Evolutionary conservation across 2,888 invertebrate genomes (phyloP), one percentile per base, ranked within the genome.

Genomic region (Drosophila algonquin): DNA sequence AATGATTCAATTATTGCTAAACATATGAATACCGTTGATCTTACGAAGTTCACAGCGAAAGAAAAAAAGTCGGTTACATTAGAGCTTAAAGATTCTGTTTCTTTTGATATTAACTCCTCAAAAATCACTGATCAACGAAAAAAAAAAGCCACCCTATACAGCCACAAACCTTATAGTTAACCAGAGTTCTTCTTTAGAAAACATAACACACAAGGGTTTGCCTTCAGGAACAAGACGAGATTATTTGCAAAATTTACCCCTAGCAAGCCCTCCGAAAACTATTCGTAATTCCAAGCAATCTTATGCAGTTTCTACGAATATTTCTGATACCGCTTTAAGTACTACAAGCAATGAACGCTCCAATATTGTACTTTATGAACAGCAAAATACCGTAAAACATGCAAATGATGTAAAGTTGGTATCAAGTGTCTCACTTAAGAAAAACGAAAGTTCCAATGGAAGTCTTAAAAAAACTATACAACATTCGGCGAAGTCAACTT

Each of bases 221-320:
- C 14, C 12, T 40, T 14, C 35, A 40, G 14, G 14, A 35, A 73
- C 84, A 21, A 74, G 84, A 12, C 74, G 73, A 7, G 75, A 76
- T 51, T 77, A 60, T 46, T 40, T 81, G 91, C 90, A 90, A 81
- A 91, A 90, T 56, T 90, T 91, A 72, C 91, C 90, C 24, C 89
- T 90, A 51, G 80, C 83, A 8, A 87, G 85, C 27, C 89, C 90
- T 10, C 88, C 90, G 14, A 81, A 86, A 14, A 81, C 90, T n/a
- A 81, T 80, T 27, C 89, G 84, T 58, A 84, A 89, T 61, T 80
- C 89, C 30, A 90, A 90, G 55, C 90, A 91, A 68, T 79, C 90
- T 5, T 84, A 79, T 64, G 91, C 90, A 54, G 85, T 91, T 61
- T 86, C 90, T 9, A 90, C 91, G 0, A 91, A 90, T 51, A 90